Evolutionary conservation across 2,888 invertebrate genomes (phyloP).

Genomic region (Oscheius myriophilus): DNA sequence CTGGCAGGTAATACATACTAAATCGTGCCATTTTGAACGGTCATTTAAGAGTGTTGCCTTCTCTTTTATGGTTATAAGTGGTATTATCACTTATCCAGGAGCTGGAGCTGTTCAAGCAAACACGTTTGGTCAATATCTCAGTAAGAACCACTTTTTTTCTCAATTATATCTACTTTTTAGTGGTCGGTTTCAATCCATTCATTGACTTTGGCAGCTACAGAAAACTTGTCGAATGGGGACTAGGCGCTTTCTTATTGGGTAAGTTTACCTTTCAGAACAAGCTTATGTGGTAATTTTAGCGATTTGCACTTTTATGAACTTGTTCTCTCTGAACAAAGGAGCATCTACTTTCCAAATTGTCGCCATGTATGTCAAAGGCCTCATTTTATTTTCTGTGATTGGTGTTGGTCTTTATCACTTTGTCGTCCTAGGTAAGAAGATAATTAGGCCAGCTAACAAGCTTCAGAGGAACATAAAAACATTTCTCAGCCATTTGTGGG

Average conservation of each 20-base stretch:
- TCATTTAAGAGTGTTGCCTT: constrained; percentile 12
- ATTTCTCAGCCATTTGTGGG: constrained; percentile 8
- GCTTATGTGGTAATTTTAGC: no score
- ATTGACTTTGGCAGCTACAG: not conserved
- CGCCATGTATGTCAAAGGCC: constrained; percentile 3
- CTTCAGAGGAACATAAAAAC: constrained; percentile 8
- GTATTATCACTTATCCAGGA: constrained; percentile 19
- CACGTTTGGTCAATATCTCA: constrained; percentile 24
- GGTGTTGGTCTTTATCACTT: constrained; percentile 13
- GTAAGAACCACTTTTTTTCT: no score
- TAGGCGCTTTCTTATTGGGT: constrained; percentile 5
- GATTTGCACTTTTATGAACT: constrained; percentile 15
- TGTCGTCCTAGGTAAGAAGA: not conserved
- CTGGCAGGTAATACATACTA: constrained; percentile 24
- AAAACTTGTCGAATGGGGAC: not conserved
- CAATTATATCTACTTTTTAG: not conserved
- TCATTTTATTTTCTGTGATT: constrained; percentile 5
- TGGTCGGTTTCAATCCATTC: not conserved
- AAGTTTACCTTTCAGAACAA: no score
- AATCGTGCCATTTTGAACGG: not conserved
- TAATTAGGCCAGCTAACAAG: no score
- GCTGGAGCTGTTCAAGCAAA: constrained; percentile 10
- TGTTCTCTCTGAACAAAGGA: constrained; percentile 15
- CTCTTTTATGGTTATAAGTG: constrained; percentile 13
- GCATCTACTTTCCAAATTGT: constrained; percentile 22